Base-by-base conservation (phyloP, 2,113 vertebrate genomes). In the Hippoglossus stenolepis region DNA sequence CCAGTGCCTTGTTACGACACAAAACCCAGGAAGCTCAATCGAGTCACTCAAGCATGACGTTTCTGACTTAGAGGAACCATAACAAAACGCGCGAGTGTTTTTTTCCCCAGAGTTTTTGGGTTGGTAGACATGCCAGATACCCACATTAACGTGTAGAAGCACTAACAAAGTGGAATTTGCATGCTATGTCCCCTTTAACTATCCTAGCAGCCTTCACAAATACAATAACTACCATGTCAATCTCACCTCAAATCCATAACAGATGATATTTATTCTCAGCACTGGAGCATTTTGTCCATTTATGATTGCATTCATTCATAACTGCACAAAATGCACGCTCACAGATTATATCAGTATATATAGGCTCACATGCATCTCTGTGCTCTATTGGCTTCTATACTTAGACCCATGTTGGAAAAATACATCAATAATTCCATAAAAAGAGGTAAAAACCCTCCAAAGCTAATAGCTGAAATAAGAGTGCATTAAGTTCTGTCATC, bases 191-290 rank as follows among this genome's bases (percentile, higher is more conserved):
- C n/a, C n/a, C n/a, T n/a, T n/a, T 18, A 47, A 31, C 49, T 43
- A 10, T 13, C 21, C 5, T 11, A 14, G 5, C 0, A 40, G 10
- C 13, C 2, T 51, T 24, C 43, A 15, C 14, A 45, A 45, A 45
- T 45, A 45, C 43, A 45, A 17, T 38, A 66, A 82, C 26, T 51
- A 65, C 38, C 31, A 47, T 10, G 6, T 62, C 12, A 45, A 45
- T 38, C 43, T 28, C 45, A 66, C 70, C 45, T 38, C 35, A 38
- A 9, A 38, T 38, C 35, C 35, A 38, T 38, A 38, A 38, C 21
- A 85, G 83, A 82, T 86, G 80, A 72, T 13, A 20, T 71, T 59
- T 84, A 73, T 81, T 87, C 57, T 79, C 7, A 35, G 47, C 70
- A 62, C 67, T 13, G 2, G n/a, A 62, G 56, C 21, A 13, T 47